Conservation (phyloP, 1,140 invertebrate species). For the Rhizoglyphus robini region DNA sequence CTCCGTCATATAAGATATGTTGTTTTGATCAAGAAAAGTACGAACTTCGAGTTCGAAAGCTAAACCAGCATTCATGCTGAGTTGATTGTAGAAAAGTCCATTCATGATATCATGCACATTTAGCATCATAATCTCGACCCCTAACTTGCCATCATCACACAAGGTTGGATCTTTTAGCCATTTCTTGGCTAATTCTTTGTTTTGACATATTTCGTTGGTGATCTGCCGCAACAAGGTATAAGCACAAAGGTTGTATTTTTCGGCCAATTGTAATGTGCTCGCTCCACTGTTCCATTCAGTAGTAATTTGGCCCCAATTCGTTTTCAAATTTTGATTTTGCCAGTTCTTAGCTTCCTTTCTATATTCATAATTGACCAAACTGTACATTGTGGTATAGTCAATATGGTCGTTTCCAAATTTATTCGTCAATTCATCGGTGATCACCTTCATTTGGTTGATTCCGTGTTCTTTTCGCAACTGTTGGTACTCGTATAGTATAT, state of each 20-base stretch:
- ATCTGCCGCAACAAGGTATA: slow-evolving; percentile 1
- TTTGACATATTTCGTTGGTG: neutral
- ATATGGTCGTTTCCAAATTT: neutral
- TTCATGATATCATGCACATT: slow-evolving; percentile 10
- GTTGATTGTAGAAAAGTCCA: slow-evolving; percentile 7
- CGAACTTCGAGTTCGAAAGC: slow-evolving; percentile 7
- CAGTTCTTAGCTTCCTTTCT: neutral
- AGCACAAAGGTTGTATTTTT: slow-evolving; percentile 3
- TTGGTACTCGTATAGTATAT: neutral
- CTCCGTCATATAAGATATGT: slow-evolving; percentile 4
- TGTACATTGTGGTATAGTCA: neutral
- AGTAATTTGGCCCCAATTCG: neutral
- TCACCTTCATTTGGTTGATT: slow-evolving; percentile 1
- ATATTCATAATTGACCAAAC: slow-evolving; percentile 14
- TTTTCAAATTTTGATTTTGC: neutral
- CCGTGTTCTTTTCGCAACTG: neutral
- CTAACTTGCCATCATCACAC: neutral
- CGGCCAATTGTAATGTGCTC: neutral
- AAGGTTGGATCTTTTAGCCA: neutral
- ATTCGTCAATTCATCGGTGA: neutral
- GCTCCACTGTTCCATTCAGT: neutral
- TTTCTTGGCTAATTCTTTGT: neutral
- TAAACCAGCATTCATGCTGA: slow-evolving; percentile 4
- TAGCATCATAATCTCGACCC: slow-evolving; percentile 10
- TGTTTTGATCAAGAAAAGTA: neutral